Percentiles rank a stretch among this genome's conserved stretches.
phyloP scores from a whole-genome alignment of 92 coral and sea anemone genomes.

The Bergia puertoricense region DNA sequence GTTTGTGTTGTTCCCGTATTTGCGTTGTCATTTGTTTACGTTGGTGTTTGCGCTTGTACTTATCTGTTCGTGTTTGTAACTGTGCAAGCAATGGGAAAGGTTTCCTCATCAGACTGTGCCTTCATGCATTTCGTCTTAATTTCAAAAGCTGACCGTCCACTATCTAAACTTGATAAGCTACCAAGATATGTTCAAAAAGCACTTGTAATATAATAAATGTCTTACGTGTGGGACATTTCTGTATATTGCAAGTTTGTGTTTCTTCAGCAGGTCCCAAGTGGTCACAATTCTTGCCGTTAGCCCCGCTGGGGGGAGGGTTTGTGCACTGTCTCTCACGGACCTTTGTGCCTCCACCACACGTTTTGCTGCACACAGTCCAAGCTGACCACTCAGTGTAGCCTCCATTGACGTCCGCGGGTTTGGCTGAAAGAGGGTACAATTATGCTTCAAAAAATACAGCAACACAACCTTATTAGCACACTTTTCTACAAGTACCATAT shows the following conservation, averaged over 20 bases:
- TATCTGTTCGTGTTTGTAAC: too few relatives aligned
- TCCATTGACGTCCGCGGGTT: slow-evolving; percentile 31
- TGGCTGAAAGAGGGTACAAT: slow-evolving; percentile 3
- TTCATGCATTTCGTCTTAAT: too few relatives aligned
- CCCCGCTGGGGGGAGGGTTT: slow-evolving; percentile 35
- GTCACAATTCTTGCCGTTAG: slow-evolving; percentile 11
- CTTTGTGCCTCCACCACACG: slow-evolving; percentile 17
- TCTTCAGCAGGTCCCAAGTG: slow-evolving; percentile 25
- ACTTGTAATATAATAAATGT: not conserved
- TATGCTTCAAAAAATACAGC: not conserved
- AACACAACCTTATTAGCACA: not conserved
- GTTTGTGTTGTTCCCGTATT: too few relatives aligned
- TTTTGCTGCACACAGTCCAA: slow-evolving; percentile 14
- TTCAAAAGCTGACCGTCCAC: not conserved
- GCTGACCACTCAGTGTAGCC: slow-evolving; percentile 28
- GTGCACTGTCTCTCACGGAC: slow-evolving; percentile 30
- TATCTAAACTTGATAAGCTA: not conserved
- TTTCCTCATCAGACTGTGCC: too few relatives aligned
- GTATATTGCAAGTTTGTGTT: slow-evolving; percentile 11
- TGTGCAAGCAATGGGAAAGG: too few relatives aligned
- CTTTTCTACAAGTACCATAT: too few relatives aligned
- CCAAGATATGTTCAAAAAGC: not conserved
- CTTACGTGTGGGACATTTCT: slow-evolving; percentile 34
- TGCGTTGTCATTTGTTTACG: too few relatives aligned
- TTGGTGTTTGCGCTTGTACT: too few relatives aligned